These are phyloP conservation scores for Leptobrachium leishanense DNA, from an alignment of 2,113 vertebrate species.

Conservation along the genomic window DNA sequence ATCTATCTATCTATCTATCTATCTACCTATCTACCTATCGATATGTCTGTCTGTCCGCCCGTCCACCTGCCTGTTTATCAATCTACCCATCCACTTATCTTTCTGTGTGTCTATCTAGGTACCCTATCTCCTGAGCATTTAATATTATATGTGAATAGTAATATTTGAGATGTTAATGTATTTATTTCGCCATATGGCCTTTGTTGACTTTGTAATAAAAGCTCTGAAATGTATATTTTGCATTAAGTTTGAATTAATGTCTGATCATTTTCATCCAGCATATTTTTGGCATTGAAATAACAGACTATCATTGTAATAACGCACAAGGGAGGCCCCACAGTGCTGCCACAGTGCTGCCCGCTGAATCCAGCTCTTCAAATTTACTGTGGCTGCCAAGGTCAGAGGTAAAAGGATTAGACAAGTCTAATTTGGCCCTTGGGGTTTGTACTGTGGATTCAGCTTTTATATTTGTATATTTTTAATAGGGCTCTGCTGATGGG, in stretches of 20 bases:
- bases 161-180: too few relatives aligned
- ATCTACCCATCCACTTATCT: too few relatives aligned
- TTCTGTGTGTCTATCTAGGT: too few relatives aligned
- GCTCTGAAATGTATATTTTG: constrained; percentile 29
- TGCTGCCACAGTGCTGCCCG: not conserved
- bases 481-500: constrained; percentile 47
- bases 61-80: too few relatives aligned
- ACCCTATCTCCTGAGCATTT: too few relatives aligned
- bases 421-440: constrained; percentile 47
- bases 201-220: constrained; percentile 12
- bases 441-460: constrained; percentile 49
- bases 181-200: too few relatives aligned
- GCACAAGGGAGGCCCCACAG: not conserved
- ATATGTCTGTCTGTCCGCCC: too few relatives aligned
- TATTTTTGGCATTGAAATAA: constrained; percentile 24
- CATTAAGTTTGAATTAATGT: constrained; percentile 26
- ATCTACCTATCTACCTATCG: too few relatives aligned
- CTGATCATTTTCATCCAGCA: constrained; percentile 32
- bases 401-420: constrained; percentile 50
- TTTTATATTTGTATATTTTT: constrained; percentile 44
- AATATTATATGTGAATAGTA: too few relatives aligned
- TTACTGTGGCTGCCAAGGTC: constrained; percentile 42
- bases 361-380: constrained; percentile 41
- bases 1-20: too few relatives aligned
- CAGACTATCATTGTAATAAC: constrained; percentile 36